phyloP scores from a whole-genome alignment of 2,797 vertebrate genomes.

The Enteromius paludinosus region DNA sequence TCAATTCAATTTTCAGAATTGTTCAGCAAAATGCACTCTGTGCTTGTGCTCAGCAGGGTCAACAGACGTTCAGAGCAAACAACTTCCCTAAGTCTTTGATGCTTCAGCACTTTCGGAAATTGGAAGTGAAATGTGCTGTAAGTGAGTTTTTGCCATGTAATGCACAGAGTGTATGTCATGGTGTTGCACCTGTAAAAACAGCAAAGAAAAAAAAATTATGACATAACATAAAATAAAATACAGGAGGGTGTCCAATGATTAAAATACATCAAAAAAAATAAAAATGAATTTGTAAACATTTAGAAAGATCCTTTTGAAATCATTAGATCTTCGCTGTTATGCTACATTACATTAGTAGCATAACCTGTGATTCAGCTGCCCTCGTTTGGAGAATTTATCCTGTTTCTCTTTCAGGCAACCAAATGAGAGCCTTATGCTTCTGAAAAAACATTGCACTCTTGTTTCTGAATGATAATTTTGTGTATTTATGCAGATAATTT shows the following conservation, averaged over 20 bases:
- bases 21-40: background rate
- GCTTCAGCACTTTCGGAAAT: conserved; percentile 1
- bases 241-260: background rate
- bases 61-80: background rate
- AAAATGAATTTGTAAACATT: background rate
- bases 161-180: background rate
- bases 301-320: background rate
- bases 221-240: too few relatives aligned
- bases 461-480: background rate
- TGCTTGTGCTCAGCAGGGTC: conserved; percentile 5
- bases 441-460: background rate
- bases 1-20: background rate
- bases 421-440: background rate
- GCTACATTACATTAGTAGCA: background rate
- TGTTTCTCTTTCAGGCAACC: background rate
- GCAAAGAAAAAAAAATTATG: too few relatives aligned
- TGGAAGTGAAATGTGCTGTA: background rate
- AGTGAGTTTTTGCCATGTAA: background rate
- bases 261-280: background rate
- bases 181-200: background rate
- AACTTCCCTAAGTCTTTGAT: background rate
- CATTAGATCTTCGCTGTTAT: background rate
- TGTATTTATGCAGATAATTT: background rate
- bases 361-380: background rate
- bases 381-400: background rate